Conservation (phyloP, 2,113 vertebrate genomes). For the Oreochromis niloticus region DNA sequence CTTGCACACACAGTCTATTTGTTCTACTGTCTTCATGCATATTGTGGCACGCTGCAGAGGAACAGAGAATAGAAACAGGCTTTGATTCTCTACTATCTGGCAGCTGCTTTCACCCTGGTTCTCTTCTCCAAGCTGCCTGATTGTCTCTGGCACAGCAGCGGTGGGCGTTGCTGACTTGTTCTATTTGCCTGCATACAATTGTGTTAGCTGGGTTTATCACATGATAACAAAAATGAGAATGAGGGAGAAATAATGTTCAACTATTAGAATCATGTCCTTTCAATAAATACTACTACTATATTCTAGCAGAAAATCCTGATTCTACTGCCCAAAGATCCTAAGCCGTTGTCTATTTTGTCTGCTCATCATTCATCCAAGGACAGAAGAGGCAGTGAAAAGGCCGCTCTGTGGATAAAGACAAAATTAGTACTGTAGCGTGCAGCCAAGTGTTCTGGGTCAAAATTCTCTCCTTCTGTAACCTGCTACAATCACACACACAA, state of each 20-base stretch:
- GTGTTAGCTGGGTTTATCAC: not conserved
- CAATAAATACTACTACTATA: not conserved
- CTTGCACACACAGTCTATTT: not conserved
- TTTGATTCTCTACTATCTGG: constrained; percentile 1
- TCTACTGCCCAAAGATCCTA: not conserved
- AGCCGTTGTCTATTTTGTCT: rapidly evolving
- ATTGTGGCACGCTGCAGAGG: not conserved
- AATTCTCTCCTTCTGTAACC: not conserved
- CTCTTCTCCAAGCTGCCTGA: not conserved
- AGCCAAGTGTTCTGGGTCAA: not conserved
- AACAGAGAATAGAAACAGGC: not conserved
- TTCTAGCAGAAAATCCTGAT: not conserved
- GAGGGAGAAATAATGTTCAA: not conserved
- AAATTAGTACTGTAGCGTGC: not conserved
- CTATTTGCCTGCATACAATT: not conserved
- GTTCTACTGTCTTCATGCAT: not conserved
- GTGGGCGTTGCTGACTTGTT: not conserved
- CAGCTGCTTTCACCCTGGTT: not conserved
- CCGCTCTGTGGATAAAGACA: not conserved
- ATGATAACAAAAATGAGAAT: not conserved
- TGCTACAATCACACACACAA: not conserved
- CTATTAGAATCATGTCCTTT: not conserved
- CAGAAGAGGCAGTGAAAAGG: not conserved
- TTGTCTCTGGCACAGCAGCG: not conserved
- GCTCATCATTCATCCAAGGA: not conserved